Percentiles rank a stretch among this genome's conserved stretches.
Evolutionary conservation across 2,113 vertebrate species (phyloP).

Genomic region (Pyxicephalus adspersus): DNA sequence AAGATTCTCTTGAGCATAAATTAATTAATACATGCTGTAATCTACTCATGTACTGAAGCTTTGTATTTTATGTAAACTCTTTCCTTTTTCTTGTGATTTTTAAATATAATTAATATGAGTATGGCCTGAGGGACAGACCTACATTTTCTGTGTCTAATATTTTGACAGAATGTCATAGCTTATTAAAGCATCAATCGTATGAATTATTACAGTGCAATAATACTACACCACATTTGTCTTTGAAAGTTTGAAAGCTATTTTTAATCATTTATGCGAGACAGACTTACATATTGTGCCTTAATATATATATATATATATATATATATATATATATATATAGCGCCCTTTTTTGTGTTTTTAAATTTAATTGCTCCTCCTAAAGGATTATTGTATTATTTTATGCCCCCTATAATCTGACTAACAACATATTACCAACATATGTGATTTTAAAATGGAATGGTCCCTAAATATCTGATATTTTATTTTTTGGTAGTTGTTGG

Average conservation of each 20-base stretch:
- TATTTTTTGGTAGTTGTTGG: too few relatives aligned
- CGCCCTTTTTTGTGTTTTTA: background rate
- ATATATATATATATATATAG: conserved; percentile 10
- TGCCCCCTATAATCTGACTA: too few relatives aligned
- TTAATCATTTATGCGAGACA: background rate
- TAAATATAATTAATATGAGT: conserved; percentile 26
- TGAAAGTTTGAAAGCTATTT: background rate
- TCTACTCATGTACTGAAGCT: conserved; percentile 2
- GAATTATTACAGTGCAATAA: conserved; percentile 6
- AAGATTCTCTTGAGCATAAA: conserved; percentile 19
- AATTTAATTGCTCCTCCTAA: background rate
- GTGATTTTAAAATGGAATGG: too few relatives aligned
- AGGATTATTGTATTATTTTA: background rate
- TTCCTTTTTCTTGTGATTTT: conserved; percentile 11
- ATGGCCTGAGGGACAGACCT: conserved; percentile 19
- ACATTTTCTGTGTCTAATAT: conserved; percentile 12
- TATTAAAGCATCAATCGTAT: conserved; percentile 6
- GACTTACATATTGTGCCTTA: background rate
- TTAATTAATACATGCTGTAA: conserved; percentile 26
- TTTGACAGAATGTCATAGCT: conserved; percentile 23
- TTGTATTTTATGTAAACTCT: conserved; percentile 23
- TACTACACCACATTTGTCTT: background rate
- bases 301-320: background rate
- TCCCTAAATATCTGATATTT: too few relatives aligned
- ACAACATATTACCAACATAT: too few relatives aligned